These are phyloP conservation scores for Oryzias javanicus DNA, from an alignment of 2,113 vertebrate species.

Conservation along the genomic window DNA sequence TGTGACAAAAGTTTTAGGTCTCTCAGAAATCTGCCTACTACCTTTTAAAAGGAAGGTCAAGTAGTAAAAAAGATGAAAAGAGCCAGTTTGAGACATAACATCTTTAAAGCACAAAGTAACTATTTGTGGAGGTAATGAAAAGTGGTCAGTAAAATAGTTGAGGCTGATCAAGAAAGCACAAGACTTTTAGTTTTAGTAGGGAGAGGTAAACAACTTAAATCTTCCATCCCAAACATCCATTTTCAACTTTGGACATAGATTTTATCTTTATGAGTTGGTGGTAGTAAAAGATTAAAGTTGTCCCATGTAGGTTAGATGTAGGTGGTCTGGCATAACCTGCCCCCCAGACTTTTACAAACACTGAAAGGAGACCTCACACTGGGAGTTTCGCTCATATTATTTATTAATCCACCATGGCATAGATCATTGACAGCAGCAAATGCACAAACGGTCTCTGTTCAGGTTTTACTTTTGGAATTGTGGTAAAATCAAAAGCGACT, in stretches of 20 bases:
- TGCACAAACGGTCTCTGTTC: neutral
- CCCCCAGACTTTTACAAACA: slow-evolving; percentile 23
- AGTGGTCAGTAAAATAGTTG: slow-evolving; percentile 52
- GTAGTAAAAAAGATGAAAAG: slow-evolving; percentile 49
- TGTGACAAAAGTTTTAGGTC: slow-evolving; percentile 14
- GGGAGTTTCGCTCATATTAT: slow-evolving; percentile 26
- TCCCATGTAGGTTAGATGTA: slow-evolving; percentile 37
- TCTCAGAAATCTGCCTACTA: slow-evolving; percentile 24
- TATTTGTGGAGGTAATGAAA: slow-evolving; percentile 64
- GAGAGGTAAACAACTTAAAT: slow-evolving; percentile 61
- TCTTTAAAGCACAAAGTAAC: slow-evolving; percentile 54
- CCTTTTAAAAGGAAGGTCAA: slow-evolving; percentile 35
- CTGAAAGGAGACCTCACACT: slow-evolving; percentile 8
- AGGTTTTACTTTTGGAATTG: slow-evolving; percentile 13
- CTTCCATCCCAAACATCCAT: slow-evolving; percentile 48
- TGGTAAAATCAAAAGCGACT: neutral
- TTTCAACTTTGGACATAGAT: slow-evolving; percentile 46
- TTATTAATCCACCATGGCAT: slow-evolving; percentile 17
- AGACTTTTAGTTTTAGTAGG: slow-evolving; percentile 39
- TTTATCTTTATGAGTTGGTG: slow-evolving; percentile 64
- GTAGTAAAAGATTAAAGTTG: slow-evolving; percentile 69
- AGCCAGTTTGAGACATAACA: slow-evolving; percentile 49
- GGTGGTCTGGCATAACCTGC: slow-evolving; percentile 54
- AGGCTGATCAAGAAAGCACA: slow-evolving; percentile 53
- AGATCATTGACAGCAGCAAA: slow-evolving; percentile 10